These are phyloP conservation scores for Mormyrops boulengeri DNA, from an alignment of 2,797 vertebrate genomes.

Conservation along the genomic window DNA sequence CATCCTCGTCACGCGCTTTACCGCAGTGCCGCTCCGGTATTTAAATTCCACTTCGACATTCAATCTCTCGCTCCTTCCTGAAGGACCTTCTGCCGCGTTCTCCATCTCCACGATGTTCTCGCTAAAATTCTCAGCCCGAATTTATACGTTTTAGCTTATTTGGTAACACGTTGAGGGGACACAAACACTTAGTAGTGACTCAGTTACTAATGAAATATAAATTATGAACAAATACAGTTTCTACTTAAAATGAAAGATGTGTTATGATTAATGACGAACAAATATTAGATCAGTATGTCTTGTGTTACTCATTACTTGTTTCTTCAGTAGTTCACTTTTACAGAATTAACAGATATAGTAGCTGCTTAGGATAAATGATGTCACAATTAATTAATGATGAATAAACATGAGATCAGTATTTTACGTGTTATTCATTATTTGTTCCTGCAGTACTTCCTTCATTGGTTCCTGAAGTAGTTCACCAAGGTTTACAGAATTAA, in stretches of 20 bases:
- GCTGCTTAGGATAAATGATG: not conserved
- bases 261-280: not conserved
- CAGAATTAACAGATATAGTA: not conserved
- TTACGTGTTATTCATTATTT: too few species aligned
- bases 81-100: not conserved
- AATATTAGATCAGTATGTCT: not conserved
- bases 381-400: not conserved
- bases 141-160: not conserved
- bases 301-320: not conserved
- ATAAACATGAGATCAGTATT: too few species aligned
- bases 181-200: not conserved
- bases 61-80: constrained; percentile 23
- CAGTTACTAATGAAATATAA: not conserved
- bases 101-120: not conserved
- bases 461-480: too few species aligned
- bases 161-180: not conserved
- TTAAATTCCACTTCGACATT: constrained; percentile 44
- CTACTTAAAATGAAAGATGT: not conserved
- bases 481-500: too few species aligned
- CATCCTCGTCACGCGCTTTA: constrained; percentile 35
- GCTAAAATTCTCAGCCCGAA: not conserved
- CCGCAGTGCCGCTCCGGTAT: constrained; percentile 45
- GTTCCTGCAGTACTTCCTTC: too few species aligned
- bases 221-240: not conserved
- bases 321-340: not conserved